Evolutionary conservation across 2,888 invertebrate genomes (phyloP).

Genomic region (Cerceris rybyensis): DNA sequence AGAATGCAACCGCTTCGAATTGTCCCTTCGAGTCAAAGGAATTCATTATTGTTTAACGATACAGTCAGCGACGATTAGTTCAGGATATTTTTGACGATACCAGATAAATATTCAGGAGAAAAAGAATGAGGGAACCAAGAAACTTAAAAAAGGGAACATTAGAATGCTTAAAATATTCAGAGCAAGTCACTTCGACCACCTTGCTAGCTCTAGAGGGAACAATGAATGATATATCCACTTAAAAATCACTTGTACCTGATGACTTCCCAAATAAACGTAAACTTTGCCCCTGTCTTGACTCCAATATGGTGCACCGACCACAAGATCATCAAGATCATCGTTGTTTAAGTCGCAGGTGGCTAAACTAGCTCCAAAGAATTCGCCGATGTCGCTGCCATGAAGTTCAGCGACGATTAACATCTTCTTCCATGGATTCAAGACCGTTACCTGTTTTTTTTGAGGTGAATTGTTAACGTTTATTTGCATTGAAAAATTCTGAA

Average conservation of each 20-base stretch:
- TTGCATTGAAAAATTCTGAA: neutral
- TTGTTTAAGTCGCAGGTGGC: slow-evolving; percentile 74
- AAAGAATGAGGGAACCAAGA: no score
- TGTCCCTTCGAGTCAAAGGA: slow-evolving; percentile 23
- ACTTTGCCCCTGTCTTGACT: slow-evolving; percentile 73
- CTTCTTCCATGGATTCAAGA: slow-evolving; percentile 54
- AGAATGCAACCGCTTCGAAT: slow-evolving; percentile 42
- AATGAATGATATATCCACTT: no score
- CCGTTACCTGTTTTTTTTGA: slow-evolving; percentile 62
- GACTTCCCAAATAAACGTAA: slow-evolving; percentile 65
- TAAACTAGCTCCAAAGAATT: slow-evolving; percentile 75
- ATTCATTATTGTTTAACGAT: neutral
- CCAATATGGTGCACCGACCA: slow-evolving; percentile 77
- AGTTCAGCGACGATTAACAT: slow-evolving; percentile 42
- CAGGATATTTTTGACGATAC: no score
- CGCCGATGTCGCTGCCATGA: slow-evolving; percentile 68
- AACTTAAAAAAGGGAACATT: no score
- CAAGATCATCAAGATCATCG: slow-evolving; percentile 74
- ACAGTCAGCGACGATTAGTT: neutral
- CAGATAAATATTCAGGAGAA: no score
- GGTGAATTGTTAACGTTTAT: neutral
- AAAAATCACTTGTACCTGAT: slow-evolving; percentile 30
- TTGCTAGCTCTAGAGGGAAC: no score
- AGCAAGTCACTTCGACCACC: no score
- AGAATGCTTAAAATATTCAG: no score